Evolutionary conservation across 2,888 invertebrate species (phyloP), one percentile per base, ranked within the genome.

Genomic region (Orchestes rusci): DNA sequence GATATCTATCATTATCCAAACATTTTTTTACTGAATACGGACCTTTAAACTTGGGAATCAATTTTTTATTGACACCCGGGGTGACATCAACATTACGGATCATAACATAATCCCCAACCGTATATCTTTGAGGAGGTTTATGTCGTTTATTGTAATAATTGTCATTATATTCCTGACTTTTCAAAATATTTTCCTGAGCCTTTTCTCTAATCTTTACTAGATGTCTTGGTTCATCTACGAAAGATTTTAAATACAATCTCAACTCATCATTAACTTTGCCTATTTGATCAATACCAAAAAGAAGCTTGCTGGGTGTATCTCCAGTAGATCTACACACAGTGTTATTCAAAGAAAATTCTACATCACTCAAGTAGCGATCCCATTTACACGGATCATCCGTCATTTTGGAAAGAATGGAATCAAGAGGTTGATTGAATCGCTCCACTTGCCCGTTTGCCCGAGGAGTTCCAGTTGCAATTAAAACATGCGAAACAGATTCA

Each of bases 391-490:
- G 20, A 8, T n/a, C 20, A 3, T 36, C 12, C 3, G 20, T 19
- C 36, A 49, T 5, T 29, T 45, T 45, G 7, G 40, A 16, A 10
- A 43, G 15, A 39, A 43, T 43, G 12, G 40, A 16, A 23, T n/a
- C 34, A 3, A 41, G 10, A 18, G 13, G 4, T n/a, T 32, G 8
- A 43, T 45, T 45, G 7, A 43, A 19, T 3, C 56, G 39, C 20
- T 60, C 57, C 1, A 55, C 51, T 43, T 64, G 61, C 1, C 63
- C 59, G 41, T 63, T 63, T 1, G 59, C 56, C 20, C 59, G 48
- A 2, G 60, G 60, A 1, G 54, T 54, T 3, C 45, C 55, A 1
- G 55, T 50, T 3, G 62, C 59, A 3, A 60, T 54, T 23, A 53
- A 40, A 10, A 59, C 33, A 39, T 43, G 47, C 3, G 3, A 15